Evolutionary conservation across 1,140 invertebrate genomes (phyloP).

Genomic region (Laupala kohalensis): DNA sequence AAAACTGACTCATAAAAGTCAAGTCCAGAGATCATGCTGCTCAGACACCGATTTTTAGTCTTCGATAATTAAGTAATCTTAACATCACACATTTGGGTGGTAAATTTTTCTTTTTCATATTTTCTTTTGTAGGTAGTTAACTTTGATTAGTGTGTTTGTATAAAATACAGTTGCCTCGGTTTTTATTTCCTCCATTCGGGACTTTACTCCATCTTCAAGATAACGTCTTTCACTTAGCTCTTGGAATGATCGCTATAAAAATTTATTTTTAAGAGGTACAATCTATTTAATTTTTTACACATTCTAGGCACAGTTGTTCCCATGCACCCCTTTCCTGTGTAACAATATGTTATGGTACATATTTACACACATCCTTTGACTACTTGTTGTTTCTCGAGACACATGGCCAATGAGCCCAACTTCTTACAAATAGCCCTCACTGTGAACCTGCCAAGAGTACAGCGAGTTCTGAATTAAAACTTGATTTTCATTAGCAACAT

Average conservation of each 20-base stretch:
- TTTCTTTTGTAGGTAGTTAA: neutral
- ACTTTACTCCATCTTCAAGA: neutral
- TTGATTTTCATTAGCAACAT: neutral
- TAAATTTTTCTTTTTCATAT: neutral
- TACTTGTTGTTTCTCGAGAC: neutral
- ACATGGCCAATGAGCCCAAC: neutral
- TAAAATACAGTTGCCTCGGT: neutral
- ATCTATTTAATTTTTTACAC: neutral
- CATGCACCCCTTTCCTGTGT: neutral
- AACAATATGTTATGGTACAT: neutral
- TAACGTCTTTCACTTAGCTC: neutral
- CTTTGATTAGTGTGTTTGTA: neutral
- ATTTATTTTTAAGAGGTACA: neutral
- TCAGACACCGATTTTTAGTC: neutral
- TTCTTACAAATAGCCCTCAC: neutral
- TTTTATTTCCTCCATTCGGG: neutral
- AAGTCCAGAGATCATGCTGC: neutral
- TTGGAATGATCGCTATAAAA: neutral
- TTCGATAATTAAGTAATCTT: neutral
- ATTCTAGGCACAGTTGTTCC: neutral
- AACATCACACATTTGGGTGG: neutral
- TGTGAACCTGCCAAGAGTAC: conserved; percentile 1
- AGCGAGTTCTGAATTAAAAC: conserved; percentile 23
- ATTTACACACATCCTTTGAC: neutral
- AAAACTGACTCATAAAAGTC: neutral